phyloP scores from a whole-genome alignment of 2,888 invertebrate species.

The Leptinotarsa juncta region DNA sequence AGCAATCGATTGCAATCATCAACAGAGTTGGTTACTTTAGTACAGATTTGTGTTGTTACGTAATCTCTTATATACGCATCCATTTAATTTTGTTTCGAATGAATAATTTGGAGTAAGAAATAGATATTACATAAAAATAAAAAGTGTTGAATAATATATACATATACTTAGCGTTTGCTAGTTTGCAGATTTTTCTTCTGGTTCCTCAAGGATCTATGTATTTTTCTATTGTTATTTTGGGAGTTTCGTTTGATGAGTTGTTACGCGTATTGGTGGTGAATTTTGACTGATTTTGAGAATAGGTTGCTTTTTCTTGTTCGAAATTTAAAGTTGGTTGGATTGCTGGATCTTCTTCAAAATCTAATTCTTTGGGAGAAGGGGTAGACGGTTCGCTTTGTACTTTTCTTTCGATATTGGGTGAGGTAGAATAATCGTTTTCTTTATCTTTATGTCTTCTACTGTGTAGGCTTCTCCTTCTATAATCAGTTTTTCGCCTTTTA shows the following conservation, averaged over 20 bases:
- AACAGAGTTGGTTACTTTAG: constrained; percentile 8
- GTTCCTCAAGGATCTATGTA: constrained; percentile 16
- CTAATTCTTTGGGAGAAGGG: constrained; percentile 18
- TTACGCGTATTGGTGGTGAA: no score
- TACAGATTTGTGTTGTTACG: constrained; percentile 1
- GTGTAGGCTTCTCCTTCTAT: constrained; percentile 18
- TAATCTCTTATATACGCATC: constrained; percentile 23
- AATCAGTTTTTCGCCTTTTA: constrained; percentile 7
- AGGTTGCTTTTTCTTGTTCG: constrained; percentile 4
- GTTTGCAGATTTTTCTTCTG: constrained; percentile 15
- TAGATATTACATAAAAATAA: no score
- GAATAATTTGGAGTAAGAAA: no score
- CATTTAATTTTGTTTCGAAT: constrained; percentile 1
- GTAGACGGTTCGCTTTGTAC: constrained; percentile 20
- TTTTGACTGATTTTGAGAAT: no score
- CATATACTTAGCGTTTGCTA: constrained; percentile 3
- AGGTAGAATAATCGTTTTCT: constrained; percentile 6
- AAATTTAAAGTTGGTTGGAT: constrained; percentile 7
- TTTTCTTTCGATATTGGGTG: constrained; percentile 5
- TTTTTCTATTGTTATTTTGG: constrained; percentile 11
- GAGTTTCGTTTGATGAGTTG: constrained; percentile 18
- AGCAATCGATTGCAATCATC: constrained; percentile 18
- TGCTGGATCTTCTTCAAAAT: constrained; percentile 17
- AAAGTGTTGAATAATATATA: not conserved
- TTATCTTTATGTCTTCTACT: constrained; percentile 10